Evolutionary conservation across 2,888 invertebrate species (phyloP).

Genomic region (Deroplatys truncata): DNA sequence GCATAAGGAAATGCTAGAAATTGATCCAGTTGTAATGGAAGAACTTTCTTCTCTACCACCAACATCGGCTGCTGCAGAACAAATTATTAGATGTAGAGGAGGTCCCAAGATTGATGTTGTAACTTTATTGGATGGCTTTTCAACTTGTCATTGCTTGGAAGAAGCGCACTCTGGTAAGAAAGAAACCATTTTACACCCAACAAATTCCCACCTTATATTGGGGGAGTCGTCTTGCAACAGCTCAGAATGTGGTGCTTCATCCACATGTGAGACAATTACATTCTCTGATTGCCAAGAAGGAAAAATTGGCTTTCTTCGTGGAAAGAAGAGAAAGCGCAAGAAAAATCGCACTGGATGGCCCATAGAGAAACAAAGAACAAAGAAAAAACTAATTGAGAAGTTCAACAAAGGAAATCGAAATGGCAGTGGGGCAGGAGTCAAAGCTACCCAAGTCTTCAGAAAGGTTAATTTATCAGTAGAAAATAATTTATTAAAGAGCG

Average conservation of each 20-base stretch:
- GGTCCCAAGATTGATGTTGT: conserved; percentile 28
- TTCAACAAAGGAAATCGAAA: background rate
- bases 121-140: conserved; percentile 8
- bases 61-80: background rate
- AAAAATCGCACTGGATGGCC: conserved; percentile 84
- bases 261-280: conserved; percentile 28
- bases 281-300: conserved; percentile 11
- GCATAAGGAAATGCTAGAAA: conserved; percentile 18
- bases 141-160: conserved; percentile 29
- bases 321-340: conserved; percentile 54
- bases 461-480: background rate
- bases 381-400: conserved; percentile 32
- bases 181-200: background rate
- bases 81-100: conserved; percentile 22
- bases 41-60: conserved; percentile 19
- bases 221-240: conserved; percentile 34
- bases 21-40: conserved; percentile 31
- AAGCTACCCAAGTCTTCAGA: background rate
- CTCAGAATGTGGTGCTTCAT: conserved; percentile 36
- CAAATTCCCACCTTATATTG: background rate
- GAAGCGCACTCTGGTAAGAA: background rate
- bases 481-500: background rate
- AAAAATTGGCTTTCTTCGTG: conserved; percentile 8
- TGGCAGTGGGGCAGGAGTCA: background rate
- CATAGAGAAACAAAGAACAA: conserved; percentile 39